Conservation (phyloP, 2,113 vertebrate genomes). For the Cercopithecus mona region DNA sequence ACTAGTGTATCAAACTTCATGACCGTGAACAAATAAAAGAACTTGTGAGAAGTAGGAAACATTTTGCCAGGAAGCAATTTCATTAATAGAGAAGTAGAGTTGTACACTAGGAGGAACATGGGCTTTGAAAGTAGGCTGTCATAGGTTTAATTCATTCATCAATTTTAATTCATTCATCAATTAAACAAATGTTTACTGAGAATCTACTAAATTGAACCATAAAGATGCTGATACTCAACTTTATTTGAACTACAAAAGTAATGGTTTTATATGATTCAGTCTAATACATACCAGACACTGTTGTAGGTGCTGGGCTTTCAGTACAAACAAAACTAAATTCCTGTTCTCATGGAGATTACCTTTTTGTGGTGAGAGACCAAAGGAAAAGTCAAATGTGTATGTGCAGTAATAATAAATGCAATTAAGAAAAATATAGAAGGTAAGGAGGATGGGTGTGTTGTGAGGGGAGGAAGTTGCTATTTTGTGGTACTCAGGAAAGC, state of each 20-base stretch:
- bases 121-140: not conserved
- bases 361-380: not conserved
- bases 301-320: not conserved
- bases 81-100: not conserved
- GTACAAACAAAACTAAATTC: not conserved
- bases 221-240: not conserved
- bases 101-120: not conserved
- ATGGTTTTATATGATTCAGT: not conserved
- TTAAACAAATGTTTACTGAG: slow-evolving; percentile 21
- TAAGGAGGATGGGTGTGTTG: not conserved
- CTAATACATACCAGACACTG: not conserved
- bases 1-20: not conserved
- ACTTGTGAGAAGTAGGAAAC: not conserved
- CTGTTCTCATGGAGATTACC: not conserved
- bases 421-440: not conserved
- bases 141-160: slow-evolving; percentile 6
- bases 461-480: not conserved
- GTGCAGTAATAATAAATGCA: not conserved
- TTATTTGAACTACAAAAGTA: slow-evolving; percentile 10
- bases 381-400: not conserved
- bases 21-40: not conserved
- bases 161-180: slow-evolving; percentile 10
- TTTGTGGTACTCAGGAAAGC: not conserved
- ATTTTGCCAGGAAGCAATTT: not conserved
- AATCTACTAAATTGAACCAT: not conserved